phyloP scores from a whole-genome alignment of 2,113 vertebrate species.

The Pomatorhinus ruficollis region DNA sequence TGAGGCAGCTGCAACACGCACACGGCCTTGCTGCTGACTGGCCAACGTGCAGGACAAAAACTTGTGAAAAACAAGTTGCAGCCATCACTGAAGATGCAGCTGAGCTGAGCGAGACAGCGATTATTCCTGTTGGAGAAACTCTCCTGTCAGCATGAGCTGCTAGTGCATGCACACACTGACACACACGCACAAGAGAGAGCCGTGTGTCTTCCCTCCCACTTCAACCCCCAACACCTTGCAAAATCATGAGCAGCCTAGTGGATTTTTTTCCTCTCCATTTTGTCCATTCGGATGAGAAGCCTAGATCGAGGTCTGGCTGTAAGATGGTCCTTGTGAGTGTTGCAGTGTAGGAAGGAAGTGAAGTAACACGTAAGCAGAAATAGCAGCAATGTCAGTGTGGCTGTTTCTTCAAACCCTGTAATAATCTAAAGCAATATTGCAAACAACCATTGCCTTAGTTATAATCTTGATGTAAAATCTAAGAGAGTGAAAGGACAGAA shows the following conservation, averaged over 20 bases:
- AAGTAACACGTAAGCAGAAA: constrained; percentile 12
- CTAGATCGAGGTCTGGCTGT: not conserved
- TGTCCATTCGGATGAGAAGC: not conserved
- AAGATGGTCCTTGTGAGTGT: not conserved
- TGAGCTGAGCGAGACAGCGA: rapidly evolving
- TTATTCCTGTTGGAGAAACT: not conserved
- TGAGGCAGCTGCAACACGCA: not conserved
- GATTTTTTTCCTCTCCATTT: not conserved
- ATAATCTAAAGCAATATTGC: not conserved
- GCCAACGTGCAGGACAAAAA: not conserved
- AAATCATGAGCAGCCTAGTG: not conserved
- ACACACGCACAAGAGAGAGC: not conserved
- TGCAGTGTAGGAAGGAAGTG: constrained; percentile 38
- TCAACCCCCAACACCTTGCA: no score
- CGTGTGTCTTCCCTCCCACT: not conserved
- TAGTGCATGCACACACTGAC: rapidly evolving
- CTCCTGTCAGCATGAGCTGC: not conserved
- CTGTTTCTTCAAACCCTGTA: constrained; percentile 31
- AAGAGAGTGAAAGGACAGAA: not conserved
- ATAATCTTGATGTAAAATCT: not conserved
- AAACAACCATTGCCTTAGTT: not conserved
- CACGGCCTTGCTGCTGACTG: not conserved
- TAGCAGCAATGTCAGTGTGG: not conserved
- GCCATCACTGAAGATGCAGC: rapidly evolving
- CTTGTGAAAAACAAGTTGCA: not conserved